Evolutionary conservation across 2,797 vertebrate species (phyloP).

Genomic region (Helostoma temminkii): DNA sequence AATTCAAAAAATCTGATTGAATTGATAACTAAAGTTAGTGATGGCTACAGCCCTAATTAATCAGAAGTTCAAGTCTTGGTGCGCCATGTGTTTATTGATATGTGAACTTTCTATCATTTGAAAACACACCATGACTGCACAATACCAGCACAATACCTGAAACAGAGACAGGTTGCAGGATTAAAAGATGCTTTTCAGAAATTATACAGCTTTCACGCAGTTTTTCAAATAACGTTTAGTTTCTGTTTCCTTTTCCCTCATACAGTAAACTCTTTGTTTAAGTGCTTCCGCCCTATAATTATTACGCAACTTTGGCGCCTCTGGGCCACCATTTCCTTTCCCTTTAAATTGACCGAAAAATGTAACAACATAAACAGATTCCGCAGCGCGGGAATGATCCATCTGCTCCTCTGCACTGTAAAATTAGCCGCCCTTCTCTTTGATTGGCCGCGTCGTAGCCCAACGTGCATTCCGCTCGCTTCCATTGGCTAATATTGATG

Average conservation of each 20-base stretch:
- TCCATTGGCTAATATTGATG: constrained; percentile 55
- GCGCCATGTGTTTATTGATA: no score
- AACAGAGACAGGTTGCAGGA: neutral
- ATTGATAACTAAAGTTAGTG: no score
- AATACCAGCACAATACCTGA: no score
- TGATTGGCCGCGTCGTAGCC: constrained; percentile 55
- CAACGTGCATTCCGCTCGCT: neutral
- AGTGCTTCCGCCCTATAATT: constrained; percentile 51
- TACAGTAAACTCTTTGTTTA: constrained; percentile 71
- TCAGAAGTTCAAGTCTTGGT: no score
- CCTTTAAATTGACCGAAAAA: constrained; percentile 83
- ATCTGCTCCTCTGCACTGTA: constrained; percentile 57
- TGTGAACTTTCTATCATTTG: no score
- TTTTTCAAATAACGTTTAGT: neutral
- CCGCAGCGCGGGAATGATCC: constrained; percentile 78
- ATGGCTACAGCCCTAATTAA: no score
- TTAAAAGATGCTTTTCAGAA: neutral
- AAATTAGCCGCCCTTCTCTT: constrained; percentile 68
- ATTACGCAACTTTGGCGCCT: constrained; percentile 81
- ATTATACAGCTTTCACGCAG: neutral
- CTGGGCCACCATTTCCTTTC: constrained; percentile 71
- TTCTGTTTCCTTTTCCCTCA: constrained; percentile 30
- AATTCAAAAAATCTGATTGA: no score
- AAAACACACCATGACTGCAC: no score
- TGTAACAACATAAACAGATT: constrained; percentile 80